A percentile compares a stretch with the other conserved stretches of the same genome.
Conservation (phyloP, 1,140 invertebrate species). For the Heterodera carotae region DNA sequence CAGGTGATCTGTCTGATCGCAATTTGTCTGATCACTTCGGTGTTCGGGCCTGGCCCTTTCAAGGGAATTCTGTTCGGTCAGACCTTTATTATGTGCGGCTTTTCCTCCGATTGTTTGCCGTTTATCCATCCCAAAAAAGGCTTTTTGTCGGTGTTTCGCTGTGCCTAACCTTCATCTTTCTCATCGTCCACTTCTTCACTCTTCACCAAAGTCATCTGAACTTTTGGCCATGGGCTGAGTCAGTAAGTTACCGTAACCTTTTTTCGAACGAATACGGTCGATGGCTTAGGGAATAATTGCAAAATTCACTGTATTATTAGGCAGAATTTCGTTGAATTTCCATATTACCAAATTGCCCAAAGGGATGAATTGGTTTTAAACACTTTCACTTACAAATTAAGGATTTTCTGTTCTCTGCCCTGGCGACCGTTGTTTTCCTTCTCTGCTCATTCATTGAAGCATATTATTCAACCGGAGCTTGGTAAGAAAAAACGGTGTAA, state of each 20-base stretch:
- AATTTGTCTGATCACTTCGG: conserved; percentile 59
- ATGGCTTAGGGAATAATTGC: no score
- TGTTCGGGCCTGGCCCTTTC: conserved; percentile 64
- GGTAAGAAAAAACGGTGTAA: conserved; percentile 22
- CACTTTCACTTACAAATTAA: no score
- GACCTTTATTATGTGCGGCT: conserved; percentile 49
- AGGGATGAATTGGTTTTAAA: no score
- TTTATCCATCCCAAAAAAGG: background rate
- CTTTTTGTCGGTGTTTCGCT: conserved; percentile 55
- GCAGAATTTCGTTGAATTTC: no score
- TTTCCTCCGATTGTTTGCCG: conserved; percentile 32
- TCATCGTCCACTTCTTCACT: conserved; percentile 60
- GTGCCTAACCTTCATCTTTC: conserved; percentile 63
- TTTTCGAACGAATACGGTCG: no score
- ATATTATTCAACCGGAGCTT: conserved; percentile 63
- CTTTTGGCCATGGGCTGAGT: conserved; percentile 60
- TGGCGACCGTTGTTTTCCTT: conserved; percentile 52
- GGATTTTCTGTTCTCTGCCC: conserved; percentile 56
- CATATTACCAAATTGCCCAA: no score
- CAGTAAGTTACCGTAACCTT: conserved; percentile 43
- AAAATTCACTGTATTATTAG: no score
- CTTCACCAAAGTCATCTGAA: conserved; percentile 56
- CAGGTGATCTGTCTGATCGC: conserved; percentile 62
- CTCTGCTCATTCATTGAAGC: conserved; percentile 58
- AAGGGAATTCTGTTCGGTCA: conserved; percentile 65